Percentiles rank a stretch among this genome's conserved stretches.
These are phyloP conservation scores for Cyprinodon diabolis DNA, from an alignment of 2,797 vertebrate genomes.

Conservation along the genomic window DNA sequence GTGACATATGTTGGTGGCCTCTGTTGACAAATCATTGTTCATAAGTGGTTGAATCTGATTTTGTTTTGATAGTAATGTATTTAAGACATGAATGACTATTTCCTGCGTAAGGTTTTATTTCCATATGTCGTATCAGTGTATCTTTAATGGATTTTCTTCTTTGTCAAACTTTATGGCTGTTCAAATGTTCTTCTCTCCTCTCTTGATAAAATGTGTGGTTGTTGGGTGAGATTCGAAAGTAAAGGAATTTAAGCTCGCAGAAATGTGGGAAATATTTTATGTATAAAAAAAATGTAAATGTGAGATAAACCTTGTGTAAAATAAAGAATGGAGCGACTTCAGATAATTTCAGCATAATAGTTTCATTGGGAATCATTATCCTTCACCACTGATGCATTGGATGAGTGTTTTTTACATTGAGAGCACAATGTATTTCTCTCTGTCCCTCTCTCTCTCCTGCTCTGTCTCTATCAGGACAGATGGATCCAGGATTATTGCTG, in stretches of 20 bases:
- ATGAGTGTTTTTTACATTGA: conserved; percentile 40
- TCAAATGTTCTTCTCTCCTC: conserved; percentile 60
- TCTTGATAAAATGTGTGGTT: conserved; percentile 61
- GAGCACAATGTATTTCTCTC: conserved; percentile 46
- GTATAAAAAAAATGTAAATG: conserved; percentile 79
- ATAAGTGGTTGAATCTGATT: conserved; percentile 15
- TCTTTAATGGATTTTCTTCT: conserved; percentile 63
- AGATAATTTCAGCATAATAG: conserved; percentile 34
- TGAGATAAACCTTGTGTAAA: conserved; percentile 78
- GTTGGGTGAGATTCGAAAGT: conserved; percentile 55
- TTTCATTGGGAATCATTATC: conserved; percentile 32
- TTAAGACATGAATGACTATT: conserved; percentile 57
- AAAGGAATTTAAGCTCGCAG: conserved; percentile 52
- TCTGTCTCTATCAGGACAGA: conserved; percentile 70
- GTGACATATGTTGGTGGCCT: conserved; percentile 30
- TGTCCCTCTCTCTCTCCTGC: conserved; percentile 23
- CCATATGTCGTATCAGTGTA: conserved; percentile 68
- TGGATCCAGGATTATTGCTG: conserved; percentile 82
- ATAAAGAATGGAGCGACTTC: conserved; percentile 72
- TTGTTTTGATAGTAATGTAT: conserved; percentile 44
- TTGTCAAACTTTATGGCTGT: conserved; percentile 64
- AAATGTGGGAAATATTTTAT: conserved; percentile 60
- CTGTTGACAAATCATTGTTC: conserved; percentile 25
- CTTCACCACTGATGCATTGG: conserved; percentile 26
- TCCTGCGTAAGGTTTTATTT: conserved; percentile 57